Conservation (phyloP, 1,140 invertebrate species). For the Drosophila eugracilis region DNA sequence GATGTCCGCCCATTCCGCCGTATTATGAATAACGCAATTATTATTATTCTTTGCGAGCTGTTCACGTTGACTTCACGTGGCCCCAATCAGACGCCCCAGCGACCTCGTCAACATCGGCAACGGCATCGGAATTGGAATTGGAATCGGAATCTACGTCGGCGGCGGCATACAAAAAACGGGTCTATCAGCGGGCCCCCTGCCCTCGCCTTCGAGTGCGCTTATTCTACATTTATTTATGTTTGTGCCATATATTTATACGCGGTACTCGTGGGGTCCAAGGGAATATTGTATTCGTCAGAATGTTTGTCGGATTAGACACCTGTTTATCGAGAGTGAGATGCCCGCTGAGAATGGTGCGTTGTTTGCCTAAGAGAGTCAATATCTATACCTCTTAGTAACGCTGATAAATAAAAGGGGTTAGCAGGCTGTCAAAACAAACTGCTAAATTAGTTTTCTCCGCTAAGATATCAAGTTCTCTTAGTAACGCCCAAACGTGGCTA, state of each 20-base stretch:
- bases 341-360: slow-evolving; percentile 17
- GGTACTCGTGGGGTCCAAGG: slow-evolving; percentile 33
- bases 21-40: slow-evolving; percentile 56
- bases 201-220: slow-evolving; percentile 9
- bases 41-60: slow-evolving; percentile 47
- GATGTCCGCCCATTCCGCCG: slow-evolving; percentile 20
- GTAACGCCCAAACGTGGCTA: no score
- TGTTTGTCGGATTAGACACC: slow-evolving; percentile 25
- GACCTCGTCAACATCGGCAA: slow-evolving; percentile 64
- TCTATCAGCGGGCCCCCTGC: slow-evolving; percentile 30
- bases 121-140: slow-evolving; percentile 35
- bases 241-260: slow-evolving; percentile 45
- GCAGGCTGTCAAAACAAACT: not conserved
- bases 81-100: slow-evolving; percentile 60
- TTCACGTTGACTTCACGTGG: slow-evolving; percentile 79
- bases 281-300: slow-evolving; percentile 12
- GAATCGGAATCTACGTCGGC: slow-evolving; percentile 52
- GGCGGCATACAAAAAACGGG: slow-evolving; percentile 44
- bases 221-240: slow-evolving; percentile 69
- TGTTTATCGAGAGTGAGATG: slow-evolving; percentile 18
- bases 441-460: not conserved
- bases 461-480: slow-evolving; percentile 22
- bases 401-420: not conserved
- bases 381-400: slow-evolving; percentile 14
- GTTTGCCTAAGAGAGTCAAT: slow-evolving; percentile 20